Evolutionary conservation across 1,140 invertebrate species (phyloP), one percentile per base, ranked within the genome.

Genomic region (Lasioglossum baleicum): DNA sequence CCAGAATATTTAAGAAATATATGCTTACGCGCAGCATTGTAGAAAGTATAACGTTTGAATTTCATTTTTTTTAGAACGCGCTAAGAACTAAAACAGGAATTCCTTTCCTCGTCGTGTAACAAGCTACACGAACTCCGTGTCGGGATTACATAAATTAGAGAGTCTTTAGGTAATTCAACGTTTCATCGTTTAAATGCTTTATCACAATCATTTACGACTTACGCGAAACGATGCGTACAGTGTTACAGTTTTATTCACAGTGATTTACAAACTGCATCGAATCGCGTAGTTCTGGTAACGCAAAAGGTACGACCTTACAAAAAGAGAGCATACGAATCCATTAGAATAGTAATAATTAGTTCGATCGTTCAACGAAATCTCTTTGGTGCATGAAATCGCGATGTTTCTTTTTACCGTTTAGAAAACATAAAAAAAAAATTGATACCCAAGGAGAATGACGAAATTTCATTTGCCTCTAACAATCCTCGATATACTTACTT

Each of bases 251-350:
- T 84, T 84, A 76, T 84, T 81, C 70, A 84, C 83, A 84, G 64
- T 60, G 51, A 75, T 84, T 81, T 81, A 81, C 22, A 31, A 8
- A 60, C 20, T 76, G 69, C 73, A 77, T 81, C 61, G 13, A 11
- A 81, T 75, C 74, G 81, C 53, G 79, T 84, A 84, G 82, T 75
- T 60, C 69, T 82, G 60, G 66, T 84, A 85, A 84, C 78, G 48
- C 7, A 84, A 77, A 84, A 77, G n/a, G 53, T 64, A 63, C 26
- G 26, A 53, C 13, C 7, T 72, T 83, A 81, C 56, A 74, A 75
- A 61, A 77, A 78, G 76, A 20, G 5, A 79, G 3, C 7, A 74
- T 70, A 78, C 67, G 11, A 35, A 71, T 26, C 51, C 63, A 67
- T 71, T 70, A 10, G 64, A 79, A 73, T 13, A 11, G 0, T n/a